Evolutionary conservation across 1,140 invertebrate genomes (phyloP).

Genomic region (Nasonia longicornis): DNA sequence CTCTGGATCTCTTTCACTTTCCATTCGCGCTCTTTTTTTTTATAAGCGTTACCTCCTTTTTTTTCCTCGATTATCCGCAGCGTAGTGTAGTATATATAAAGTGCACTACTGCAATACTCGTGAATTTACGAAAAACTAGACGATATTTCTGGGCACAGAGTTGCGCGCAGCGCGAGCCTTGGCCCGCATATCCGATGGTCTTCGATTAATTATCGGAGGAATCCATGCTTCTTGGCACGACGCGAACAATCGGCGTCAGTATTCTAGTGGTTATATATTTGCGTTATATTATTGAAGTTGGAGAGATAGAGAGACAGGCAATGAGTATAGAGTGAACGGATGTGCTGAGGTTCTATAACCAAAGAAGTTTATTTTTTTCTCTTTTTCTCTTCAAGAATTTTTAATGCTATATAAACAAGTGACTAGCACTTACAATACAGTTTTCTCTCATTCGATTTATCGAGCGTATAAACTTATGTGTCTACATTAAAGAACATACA

Average conservation of each 20-base stretch:
- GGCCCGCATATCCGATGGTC: neutral
- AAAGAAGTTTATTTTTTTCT: slow-evolving; percentile 48
- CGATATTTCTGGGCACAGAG: neutral
- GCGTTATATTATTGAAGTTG: neutral
- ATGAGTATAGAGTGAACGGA: neutral
- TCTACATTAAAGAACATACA: neutral
- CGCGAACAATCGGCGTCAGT: neutral
- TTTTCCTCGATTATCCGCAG: neutral
- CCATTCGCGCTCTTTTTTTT: neutral
- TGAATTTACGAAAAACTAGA: too few species aligned
- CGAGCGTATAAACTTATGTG: neutral
- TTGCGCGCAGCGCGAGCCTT: neutral
- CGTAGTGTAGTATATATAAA: too few species aligned
- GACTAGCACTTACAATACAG: slow-evolving; percentile 66
- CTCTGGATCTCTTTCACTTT: slow-evolving; percentile 1
- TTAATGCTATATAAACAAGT: slow-evolving; percentile 62
- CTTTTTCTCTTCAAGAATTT: slow-evolving; percentile 46
- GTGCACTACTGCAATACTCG: too few species aligned
- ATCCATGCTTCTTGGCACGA: neutral
- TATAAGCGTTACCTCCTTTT: neutral
- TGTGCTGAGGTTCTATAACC: slow-evolving; percentile 8
- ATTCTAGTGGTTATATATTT: too few species aligned
- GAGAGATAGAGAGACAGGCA: neutral
- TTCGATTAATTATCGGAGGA: neutral
- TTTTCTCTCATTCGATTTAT: slow-evolving; percentile 25